Conservation (phyloP, 2,888 invertebrate genomes). For the Liposcelis brunnea region DNA sequence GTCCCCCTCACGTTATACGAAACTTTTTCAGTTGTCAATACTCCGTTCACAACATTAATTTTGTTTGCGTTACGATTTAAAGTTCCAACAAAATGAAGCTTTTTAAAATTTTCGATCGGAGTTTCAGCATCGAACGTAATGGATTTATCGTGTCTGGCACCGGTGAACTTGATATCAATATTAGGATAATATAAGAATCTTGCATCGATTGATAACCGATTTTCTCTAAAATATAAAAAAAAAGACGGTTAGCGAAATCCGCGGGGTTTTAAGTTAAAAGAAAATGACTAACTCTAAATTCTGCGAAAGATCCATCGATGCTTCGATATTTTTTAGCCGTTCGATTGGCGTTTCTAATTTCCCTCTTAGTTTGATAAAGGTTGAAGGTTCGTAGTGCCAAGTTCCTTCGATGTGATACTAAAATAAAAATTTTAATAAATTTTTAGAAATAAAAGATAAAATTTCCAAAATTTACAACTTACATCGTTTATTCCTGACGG, state of each 20-base stretch:
- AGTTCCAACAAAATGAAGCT: neutral
- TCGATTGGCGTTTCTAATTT: constrained; percentile 26
- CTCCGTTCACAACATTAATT: too few species aligned
- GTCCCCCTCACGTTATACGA: too few species aligned
- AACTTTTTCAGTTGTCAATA: too few species aligned
- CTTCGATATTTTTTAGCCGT: constrained; percentile 22
- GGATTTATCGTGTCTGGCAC: neutral
- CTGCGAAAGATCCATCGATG: neutral
- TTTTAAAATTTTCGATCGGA: neutral
- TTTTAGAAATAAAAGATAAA: too few species aligned
- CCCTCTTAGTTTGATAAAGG: constrained; percentile 21
- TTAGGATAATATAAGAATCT: neutral
- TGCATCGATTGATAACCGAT: neutral
- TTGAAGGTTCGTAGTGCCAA: constrained; percentile 23
- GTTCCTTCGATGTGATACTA: constrained; percentile 22
- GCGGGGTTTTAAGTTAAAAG: too few species aligned
- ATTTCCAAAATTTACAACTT: too few species aligned
- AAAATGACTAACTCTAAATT: neutral
- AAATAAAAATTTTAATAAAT: constrained; percentile 9
- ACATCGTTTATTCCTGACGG: constrained; percentile 28
- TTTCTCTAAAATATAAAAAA: neutral
- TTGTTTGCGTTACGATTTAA: neutral
- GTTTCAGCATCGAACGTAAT: neutral
- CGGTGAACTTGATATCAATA: neutral
- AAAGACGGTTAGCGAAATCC: neutral